Evolutionary conservation across 2,113 vertebrate genomes (phyloP), one percentile per base, ranked within the genome.

Genomic region (Varanus komodoensis): DNA sequence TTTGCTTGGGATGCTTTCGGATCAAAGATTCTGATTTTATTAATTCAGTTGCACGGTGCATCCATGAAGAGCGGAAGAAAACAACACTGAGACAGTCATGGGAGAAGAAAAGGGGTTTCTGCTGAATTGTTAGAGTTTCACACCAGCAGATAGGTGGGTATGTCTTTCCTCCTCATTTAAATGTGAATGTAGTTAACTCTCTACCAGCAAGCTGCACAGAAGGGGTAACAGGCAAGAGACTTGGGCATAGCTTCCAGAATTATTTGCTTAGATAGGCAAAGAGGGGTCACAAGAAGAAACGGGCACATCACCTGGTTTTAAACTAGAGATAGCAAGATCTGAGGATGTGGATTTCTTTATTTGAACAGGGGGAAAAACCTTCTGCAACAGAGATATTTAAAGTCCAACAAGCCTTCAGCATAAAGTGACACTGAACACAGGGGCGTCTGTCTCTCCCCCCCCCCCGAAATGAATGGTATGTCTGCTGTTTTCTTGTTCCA

Each of bases 21-120:
- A 54, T 0, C 27, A 34, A 0, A 15, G 94, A 89, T 93, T 93
- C 93, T 89, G 92, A 92, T 94, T 91, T 93, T 93, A 85, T 83
- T 87, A 7, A 57, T 75, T 92, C 92, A 94, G 78, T 0, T 50
- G 78, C 8, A 34, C 3, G 14, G 79, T 88, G 93, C 93, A 94
- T 81, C 91, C 75, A 21, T 48, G 91, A 92, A 93, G 93, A 90
- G 93, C 27, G 61, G 90, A 92, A 86, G 54, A 85, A 9, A 83
- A 92, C 94, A 96, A 95, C 94, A 87, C 90, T 84, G 86, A 96
- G 90, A 90, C 54, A 0, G 21, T 44, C 38, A 92, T 61, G 95
- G 84, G 92, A 29, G 87, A 74, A 92, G 89, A 75, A 84, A 64
- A 38, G 27, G 14, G 71, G 71, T 85, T 95, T 90, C 89, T 94